phyloP scores from a whole-genome alignment of 1,140 invertebrate genomes.

The Diabrotica undecimpunctata region DNA sequence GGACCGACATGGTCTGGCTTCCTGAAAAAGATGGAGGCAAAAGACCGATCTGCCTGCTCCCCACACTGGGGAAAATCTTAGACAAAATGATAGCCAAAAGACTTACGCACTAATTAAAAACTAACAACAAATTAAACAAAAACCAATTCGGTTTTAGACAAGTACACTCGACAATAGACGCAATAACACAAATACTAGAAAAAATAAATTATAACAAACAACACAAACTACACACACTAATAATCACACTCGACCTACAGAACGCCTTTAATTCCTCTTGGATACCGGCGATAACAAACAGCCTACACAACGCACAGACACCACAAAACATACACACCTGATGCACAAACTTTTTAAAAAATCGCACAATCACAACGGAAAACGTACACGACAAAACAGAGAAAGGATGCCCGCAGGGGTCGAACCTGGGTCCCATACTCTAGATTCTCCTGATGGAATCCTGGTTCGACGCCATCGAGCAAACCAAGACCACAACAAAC shows the following conservation, averaged over 20 bases:
- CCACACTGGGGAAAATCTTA: background rate
- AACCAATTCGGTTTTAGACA: slow-evolving; percentile 2
- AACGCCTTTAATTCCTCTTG: slow-evolving; percentile 25
- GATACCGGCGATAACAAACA: background rate
- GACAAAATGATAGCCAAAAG: background rate
- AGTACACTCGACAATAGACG: background rate
- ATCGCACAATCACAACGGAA: slow-evolving; percentile 19
- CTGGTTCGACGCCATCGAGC: slow-evolving; percentile 18
- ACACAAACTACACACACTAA: slow-evolving; percentile 6
- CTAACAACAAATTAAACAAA: background rate
- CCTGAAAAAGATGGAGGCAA: background rate
- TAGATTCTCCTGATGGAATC: slow-evolving; percentile 29
- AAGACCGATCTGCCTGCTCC: background rate
- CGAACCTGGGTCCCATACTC: slow-evolving; percentile 25
- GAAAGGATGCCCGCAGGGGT: slow-evolving; percentile 34
- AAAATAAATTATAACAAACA: slow-evolving; percentile 4
- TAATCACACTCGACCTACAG: slow-evolving; percentile 20
- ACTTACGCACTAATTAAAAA: background rate
- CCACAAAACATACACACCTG: background rate
- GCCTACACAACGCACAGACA: background rate
- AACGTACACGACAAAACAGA: slow-evolving; percentile 12
- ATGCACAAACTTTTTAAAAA: slow-evolving; percentile 7
- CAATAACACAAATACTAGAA: background rate
- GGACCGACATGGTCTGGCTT: background rate
- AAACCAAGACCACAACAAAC: slow-evolving; percentile 12